Evolutionary conservation across 1,140 invertebrate species (phyloP), one percentile per base, ranked within the genome.

Genomic region (Akabosia matsudoensis): DNA sequence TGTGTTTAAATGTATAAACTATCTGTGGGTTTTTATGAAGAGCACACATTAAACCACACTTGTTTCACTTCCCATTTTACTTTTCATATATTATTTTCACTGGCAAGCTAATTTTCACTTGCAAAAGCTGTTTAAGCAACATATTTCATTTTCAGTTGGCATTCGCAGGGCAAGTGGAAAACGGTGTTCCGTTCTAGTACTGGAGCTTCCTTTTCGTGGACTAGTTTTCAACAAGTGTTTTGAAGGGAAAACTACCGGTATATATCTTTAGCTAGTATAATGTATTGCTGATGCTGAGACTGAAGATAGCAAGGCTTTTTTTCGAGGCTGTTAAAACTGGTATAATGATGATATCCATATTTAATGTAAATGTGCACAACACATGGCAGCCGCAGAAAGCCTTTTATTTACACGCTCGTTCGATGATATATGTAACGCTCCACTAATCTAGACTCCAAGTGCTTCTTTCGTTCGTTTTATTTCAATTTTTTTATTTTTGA

Each of bases 331-430:
- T 18, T 7, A 45, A 45, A 45, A 45, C 37, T 45, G 7, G 37
- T 45, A 45, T 45, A 45, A 45, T 18, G 37, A n/a, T n/a, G n/a
- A n/a, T n/a, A n/a, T 45, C 18, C 18, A 45, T 45, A 45, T 45
- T 45, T 45, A 45, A 45, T 45, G 37, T 45, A 56, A 56, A 56
- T 56, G 54, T 56, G 54, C 10, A 24, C 54, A 56, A 56, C 54
- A 56, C 54, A 56, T 56, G 54, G 54, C 54, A 56, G 22, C 10
- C 54, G 54, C 37, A 10, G n/a, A 45, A 18, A 45, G 37, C 37
- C 7, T 45, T 45, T 10, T 45, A 10, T 45, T 45, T 45, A 10
- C 37, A n/a, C 18, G 37, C 37, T 45, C 37, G 37, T 45, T 45
- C n/a, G 37, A 45, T 45, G 37, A 45, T 45, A 45, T 10, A 45